phyloP scores from a whole-genome alignment of 2,113 vertebrate genomes.

The Boulengeromyrus knoepffleri region DNA sequence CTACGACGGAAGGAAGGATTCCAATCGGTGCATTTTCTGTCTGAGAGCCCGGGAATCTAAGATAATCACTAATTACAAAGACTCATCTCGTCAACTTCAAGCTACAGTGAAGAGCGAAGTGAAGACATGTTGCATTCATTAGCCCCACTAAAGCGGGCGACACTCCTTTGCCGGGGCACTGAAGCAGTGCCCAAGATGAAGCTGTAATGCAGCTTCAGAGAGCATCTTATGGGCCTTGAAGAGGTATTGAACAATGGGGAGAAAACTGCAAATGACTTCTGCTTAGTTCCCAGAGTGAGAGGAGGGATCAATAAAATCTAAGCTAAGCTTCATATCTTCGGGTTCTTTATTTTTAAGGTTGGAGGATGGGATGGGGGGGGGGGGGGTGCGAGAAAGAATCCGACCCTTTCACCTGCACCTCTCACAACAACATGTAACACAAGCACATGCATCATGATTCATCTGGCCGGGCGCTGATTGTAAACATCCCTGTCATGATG shows the following conservation, averaged over 20 bases:
- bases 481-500: not conserved
- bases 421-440: not conserved
- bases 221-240: conserved; percentile 50
- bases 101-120: not conserved
- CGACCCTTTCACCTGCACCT: conserved; percentile 27
- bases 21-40: not conserved
- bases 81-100: not conserved
- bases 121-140: not conserved
- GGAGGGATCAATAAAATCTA: conserved; percentile 54
- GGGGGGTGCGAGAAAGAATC: conserved; percentile 23
- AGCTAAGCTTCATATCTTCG: conserved; percentile 57
- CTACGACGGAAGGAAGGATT: not conserved
- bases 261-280: conserved; percentile 56
- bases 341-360: conserved; percentile 24
- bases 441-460: not conserved
- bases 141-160: conserved; percentile 50
- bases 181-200: conserved; percentile 16
- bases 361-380: conserved; percentile 25
- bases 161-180: conserved; percentile 42
- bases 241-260: conserved; percentile 50
- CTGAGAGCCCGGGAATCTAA: not conserved
- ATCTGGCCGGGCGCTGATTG: not conserved
- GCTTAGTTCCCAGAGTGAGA: conserved; percentile 51
- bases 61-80: conserved; percentile 1
- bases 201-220: conserved; percentile 37